Base-by-base conservation (phyloP, 1,140 invertebrate species). In the Listronotus bonariensis region DNA sequence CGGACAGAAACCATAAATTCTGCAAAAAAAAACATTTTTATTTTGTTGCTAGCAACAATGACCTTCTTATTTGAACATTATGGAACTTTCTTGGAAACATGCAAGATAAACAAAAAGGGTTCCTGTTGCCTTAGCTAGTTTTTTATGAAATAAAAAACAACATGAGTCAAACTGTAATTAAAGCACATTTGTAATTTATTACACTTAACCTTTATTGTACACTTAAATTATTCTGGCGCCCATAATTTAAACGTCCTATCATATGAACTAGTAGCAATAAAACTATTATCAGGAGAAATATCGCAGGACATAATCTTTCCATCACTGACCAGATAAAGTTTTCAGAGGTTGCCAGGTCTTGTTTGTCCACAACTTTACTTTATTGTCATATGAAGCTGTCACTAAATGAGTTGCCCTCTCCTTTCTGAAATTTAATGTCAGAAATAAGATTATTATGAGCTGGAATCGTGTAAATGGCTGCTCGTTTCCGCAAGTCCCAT, bases 231-330 rank as follows among this genome's bases (percentile, higher is more conserved):
- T 79, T 95, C 94, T 0, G 94, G 90, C 5, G 92, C 85, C 97
- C 97, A 99, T 3, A 99, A 78, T 82, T 99, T 99, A 78, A 99
- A 98, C 0, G 97, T 98, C 67, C 96, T 83, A 82, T 99, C 98
- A 79, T 94, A 98, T 0, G 96, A 98, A 64, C 87, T 87, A 0
- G 95, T 97, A 3, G 89, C 95, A 66, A 99, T 95, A 74, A 88
- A 97, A 72, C 93, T 90, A 62, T 92, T 89, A 81, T 97, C 91
- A 9, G 84, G 80, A 0, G 92, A 90, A 49, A 98, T 88, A 78
- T 98, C 96, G 0, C 92, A 86, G 9, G 88, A 88, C 89, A 97
- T 98, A 3, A 99, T 90, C 86, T 97, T 97, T 10, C 93, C 92
- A 77, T 98, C 96, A 70, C n/a, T 99, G 97, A 9, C 96, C 96